Percentiles rank a stretch among this genome's conserved stretches.
These are phyloP conservation scores for Pongo abelii DNA, from an alignment of 2,113 vertebrate genomes.

Conservation along the genomic window DNA sequence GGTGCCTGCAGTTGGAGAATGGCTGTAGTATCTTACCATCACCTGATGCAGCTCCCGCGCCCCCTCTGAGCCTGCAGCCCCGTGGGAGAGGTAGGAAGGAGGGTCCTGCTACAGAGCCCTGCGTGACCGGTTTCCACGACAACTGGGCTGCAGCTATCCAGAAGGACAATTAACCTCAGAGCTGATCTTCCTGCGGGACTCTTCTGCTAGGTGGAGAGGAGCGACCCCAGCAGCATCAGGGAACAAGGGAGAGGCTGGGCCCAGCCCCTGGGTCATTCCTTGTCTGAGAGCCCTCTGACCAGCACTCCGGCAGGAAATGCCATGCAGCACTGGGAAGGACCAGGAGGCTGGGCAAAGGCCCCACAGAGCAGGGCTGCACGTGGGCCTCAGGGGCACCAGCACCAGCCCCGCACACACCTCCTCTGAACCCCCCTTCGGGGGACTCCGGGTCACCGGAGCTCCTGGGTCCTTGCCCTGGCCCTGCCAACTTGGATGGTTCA, in stretches of 20 bases:
- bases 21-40: accelerated
- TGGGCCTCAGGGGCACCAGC: accelerated
- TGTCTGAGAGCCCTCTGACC: neutral
- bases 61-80: accelerated
- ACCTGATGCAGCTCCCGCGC: accelerated
- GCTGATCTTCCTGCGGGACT: constrained; percentile 64
- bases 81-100: neutral
- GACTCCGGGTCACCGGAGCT: too few species aligned
- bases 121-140: constrained; percentile 79
- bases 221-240: accelerated
- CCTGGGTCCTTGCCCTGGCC: neutral
- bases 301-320: too few species aligned
- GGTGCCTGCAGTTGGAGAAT: accelerated
- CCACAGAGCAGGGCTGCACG: accelerated
- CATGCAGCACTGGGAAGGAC: neutral
- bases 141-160: constrained; percentile 77
- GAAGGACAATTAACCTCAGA: constrained; percentile 81
- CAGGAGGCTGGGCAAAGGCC: neutral
- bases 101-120: neutral
- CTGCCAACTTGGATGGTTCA: neutral
- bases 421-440: accelerated
- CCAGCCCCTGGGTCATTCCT: neutral
- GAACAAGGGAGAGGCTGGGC: accelerated
- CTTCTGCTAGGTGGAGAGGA: constrained; percentile 55
- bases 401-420: accelerated